Evolutionary conservation across 2,797 vertebrate species (phyloP).

Genomic region (Pantherophis alleghaniensis): DNA sequence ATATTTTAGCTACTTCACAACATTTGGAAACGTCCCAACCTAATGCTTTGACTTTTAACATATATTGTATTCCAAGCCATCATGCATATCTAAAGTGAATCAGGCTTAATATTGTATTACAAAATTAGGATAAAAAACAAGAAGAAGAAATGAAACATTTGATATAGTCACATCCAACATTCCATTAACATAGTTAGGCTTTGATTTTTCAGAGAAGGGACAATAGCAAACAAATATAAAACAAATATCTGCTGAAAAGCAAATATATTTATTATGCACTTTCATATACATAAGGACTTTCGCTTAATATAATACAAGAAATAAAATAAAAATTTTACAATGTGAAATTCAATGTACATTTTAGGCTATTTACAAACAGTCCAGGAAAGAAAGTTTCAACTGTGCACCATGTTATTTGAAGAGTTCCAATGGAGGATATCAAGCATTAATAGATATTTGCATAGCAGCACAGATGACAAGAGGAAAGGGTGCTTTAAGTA

Average conservation of each 20-base stretch:
- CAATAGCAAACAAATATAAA: conserved; percentile 53
- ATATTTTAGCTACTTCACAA: background rate
- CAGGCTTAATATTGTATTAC: background rate
- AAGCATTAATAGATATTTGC: conserved; percentile 72
- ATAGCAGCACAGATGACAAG: conserved; percentile 76
- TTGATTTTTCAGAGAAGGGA: background rate
- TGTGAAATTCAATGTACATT: conserved; percentile 94
- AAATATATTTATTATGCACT: conserved; percentile 99
- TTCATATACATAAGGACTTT: conserved; percentile 96
- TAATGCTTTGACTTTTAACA: background rate
- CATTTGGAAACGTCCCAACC: background rate
- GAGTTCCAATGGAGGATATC: conserved; percentile 61
- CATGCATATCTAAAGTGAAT: background rate
- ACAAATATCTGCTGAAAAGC: conserved; percentile 89
- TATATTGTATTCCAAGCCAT: background rate
- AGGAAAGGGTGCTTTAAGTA: conserved; percentile 55
- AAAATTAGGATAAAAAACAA: background rate
- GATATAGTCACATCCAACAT: background rate
- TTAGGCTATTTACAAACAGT: conserved; percentile 93
- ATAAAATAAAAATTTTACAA: conserved; percentile 90
- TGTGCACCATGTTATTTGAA: conserved; percentile 68
- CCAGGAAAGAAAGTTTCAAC: conserved; percentile 72
- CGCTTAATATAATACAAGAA: conserved; percentile 96
- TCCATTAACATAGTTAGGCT: background rate
- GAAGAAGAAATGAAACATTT: background rate